Base-by-base conservation (phyloP, 2,113 vertebrate species). In the Oostethus manadensis region DNA sequence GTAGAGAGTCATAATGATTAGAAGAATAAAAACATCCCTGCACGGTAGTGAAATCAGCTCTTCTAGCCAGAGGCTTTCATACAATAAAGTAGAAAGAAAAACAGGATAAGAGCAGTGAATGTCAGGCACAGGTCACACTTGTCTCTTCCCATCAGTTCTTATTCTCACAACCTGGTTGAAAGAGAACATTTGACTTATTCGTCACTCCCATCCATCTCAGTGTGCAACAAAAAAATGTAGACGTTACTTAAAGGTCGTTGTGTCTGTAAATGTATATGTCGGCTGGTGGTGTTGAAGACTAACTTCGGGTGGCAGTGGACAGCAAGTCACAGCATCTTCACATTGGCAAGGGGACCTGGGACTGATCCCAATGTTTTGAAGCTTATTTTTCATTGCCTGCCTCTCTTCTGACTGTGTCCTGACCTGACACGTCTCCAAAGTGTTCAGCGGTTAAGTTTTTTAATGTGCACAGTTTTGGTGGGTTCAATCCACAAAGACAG, bases 221-320 rank as follows among this genome's bases (percentile, higher is more conserved):
- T 33, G 16, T 3, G 58, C 54, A 68, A 33, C 54, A 8, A 22
- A 58, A 56, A 46, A 43, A 13, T 40, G 23, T 17, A 47, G 15
- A 46, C 22, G 63, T 55, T 9, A 6, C 57, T 50, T n/a, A 23
- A 76, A 83, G 74, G 77, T 80, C 84, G 70, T 14, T 1, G 16
- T 60, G 78, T 72, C 66, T 51, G 51, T 60, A 75, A 77, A 70
- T 64, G 56, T 55, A 35, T 64, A 51, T 54, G 77, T 81, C 82
- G 56, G 9, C 58, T 62, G 55, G 64, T 35, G 64, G 58, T 48
- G 49, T 64, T 33, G 70, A 33, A 55, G 59, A 72, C 40, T 33
- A 66, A 51, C 57, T 9, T 61, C 44, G 57, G 70, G 70, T 68
- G 73, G 72, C 79, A 79, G 84, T 2, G 77, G 81, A 64, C 82